These are phyloP conservation scores for Hoplostethus atlanticus DNA, from an alignment of 2,797 vertebrate genomes.

Conservation along the genomic window DNA sequence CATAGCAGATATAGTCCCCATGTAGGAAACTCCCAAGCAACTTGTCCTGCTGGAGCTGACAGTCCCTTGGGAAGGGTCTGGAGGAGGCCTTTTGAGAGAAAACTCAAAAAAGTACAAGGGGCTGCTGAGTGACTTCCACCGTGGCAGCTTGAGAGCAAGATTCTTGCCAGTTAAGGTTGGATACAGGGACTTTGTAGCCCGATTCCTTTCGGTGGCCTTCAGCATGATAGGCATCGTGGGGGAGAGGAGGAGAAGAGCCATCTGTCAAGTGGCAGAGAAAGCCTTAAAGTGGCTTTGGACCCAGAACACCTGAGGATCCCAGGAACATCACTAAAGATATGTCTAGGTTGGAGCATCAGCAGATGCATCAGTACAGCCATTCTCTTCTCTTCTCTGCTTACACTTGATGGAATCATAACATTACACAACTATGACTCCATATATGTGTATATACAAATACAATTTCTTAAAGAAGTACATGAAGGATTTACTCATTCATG, in stretches of 20 bases:
- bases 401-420: too few relatives aligned
- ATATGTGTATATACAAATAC: too few relatives aligned
- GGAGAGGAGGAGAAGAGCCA: conserved; percentile 24
- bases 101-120: conserved; percentile 31
- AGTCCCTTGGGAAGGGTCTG: conserved; percentile 27
- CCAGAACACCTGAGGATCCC: conserved; percentile 8
- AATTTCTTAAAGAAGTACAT: too few relatives aligned
- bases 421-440: too few relatives aligned
- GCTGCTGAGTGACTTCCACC: conserved; percentile 18
- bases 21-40: not conserved
- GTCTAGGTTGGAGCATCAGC: not conserved
- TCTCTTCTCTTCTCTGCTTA: conserved; percentile 3
- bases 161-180: conserved; percentile 24
- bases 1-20: too few relatives aligned
- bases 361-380: not conserved
- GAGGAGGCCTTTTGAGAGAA: conserved; percentile 6
- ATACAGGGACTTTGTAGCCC: conserved; percentile 8
- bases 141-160: conserved; percentile 24
- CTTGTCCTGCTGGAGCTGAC: conserved; percentile 33
- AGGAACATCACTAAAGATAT: conserved; percentile 5
- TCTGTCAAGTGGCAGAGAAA: too few relatives aligned
- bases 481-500: too few relatives aligned
- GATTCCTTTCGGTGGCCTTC: conserved; percentile 30
- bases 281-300: not conserved
- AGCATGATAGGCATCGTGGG: conserved; percentile 12